Conservation (phyloP, 2,888 invertebrate genomes). For the Zelleria hepariella region DNA sequence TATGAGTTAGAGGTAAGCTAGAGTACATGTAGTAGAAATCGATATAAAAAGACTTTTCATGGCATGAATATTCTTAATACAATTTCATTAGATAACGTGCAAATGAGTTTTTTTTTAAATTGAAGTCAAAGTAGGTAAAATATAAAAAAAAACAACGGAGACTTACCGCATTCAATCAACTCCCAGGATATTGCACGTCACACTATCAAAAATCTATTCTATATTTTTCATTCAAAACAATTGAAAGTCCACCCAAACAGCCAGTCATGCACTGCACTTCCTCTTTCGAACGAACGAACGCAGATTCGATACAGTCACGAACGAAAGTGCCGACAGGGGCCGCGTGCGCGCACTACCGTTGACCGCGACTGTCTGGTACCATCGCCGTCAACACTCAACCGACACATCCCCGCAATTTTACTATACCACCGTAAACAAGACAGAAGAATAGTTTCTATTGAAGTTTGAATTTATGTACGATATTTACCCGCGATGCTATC, state of each 20-base stretch:
- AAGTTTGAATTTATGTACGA: neutral
- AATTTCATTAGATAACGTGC: too few relatives aligned
- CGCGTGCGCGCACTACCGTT: neutral
- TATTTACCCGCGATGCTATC: neutral
- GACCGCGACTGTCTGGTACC: neutral
- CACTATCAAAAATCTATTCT: conserved; percentile 10
- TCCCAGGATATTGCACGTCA: conserved; percentile 14
- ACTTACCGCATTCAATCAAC: neutral
- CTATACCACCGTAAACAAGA: neutral
- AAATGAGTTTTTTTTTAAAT: too few relatives aligned
- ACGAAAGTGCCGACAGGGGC: neutral
- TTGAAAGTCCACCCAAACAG: conserved; percentile 27
- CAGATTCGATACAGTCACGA: conserved; percentile 9
- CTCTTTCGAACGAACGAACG: conserved; percentile 28
- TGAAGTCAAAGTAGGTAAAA: too few relatives aligned
- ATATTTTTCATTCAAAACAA: conserved; percentile 7
- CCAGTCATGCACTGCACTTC: conserved; percentile 58
- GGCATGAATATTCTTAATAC: too few relatives aligned
- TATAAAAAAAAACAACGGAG: too few relatives aligned
- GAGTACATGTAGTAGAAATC: too few relatives aligned
- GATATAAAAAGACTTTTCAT: too few relatives aligned
- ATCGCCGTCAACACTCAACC: neutral
- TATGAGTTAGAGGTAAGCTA: too few relatives aligned
- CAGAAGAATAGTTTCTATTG: neutral
- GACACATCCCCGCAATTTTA: neutral